Evolutionary conservation across 2,888 invertebrate species (phyloP), one percentile per base, ranked within the genome.

Genomic region (Chouioia cunea): DNA sequence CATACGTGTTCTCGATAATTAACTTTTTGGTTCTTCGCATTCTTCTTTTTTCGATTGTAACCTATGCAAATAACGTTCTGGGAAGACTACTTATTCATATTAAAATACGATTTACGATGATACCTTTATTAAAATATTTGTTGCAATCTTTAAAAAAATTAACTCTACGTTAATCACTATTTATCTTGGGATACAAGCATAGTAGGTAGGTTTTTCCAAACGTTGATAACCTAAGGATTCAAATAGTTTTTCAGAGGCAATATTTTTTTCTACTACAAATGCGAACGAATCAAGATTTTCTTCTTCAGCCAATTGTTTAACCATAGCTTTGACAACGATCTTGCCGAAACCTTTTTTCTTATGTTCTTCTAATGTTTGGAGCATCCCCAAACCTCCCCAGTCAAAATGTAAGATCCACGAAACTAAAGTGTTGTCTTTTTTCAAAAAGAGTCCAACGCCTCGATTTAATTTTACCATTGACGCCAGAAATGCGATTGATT

Each of bases 391-490:
- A 18, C 82, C 83, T 18, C 83, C 82, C 66, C 82, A 80, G 44
- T 82, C 81, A 65, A 82, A 82, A 60, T 81, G 81, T 16, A 86
- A 50, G 12, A 76, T 78, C 86, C 86, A 87, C 4, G 85, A 80
- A 3, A 85, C 78, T 58, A 86, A 72, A 71, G 79, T 75, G 59
- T 82, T 65, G 57, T 79, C 79, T 22, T 77, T 64, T 77, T 83
- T 86, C 14, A 82, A 75, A 75, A 84, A 86, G 2, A 86, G 72
- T 16, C 86, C 86, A 20, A 80, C 62, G 8, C 85, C 83, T 20
- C 79, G 81, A 70, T 86, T 86, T 68, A 81, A 73, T 72, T 79
- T 79, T 44, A 86, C 77, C 18, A 85, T 70, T 47, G 75, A 74
- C 2, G 66, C 71, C 20, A 86, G 56, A 58, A 79, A 82, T 20